Conservation (phyloP, 2,113 vertebrate species). For the Ptilorrhoa leucosticta region DNA sequence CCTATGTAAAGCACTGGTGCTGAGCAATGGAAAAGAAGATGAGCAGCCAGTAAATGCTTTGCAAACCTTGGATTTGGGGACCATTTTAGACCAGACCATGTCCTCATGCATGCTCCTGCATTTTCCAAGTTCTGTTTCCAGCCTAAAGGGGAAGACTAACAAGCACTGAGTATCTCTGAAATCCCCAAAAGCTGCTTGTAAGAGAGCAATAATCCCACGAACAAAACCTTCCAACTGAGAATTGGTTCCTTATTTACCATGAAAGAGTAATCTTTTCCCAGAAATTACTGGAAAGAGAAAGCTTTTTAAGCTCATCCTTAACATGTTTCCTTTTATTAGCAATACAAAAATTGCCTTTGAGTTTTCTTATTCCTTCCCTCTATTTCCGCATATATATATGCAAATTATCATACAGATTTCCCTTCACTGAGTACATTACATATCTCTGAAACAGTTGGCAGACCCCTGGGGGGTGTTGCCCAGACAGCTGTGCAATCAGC, state of each 20-base stretch:
- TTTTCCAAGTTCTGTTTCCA: background rate
- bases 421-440: background rate
- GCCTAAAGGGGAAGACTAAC: background rate
- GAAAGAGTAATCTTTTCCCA: slow-evolving; percentile 18
- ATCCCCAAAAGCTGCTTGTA: background rate
- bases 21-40: background rate
- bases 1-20: background rate
- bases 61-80: background rate
- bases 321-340: slow-evolving; percentile 20
- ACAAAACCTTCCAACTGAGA: background rate
- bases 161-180: background rate
- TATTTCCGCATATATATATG: slow-evolving; percentile 27
- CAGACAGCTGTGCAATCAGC: slow-evolving; percentile 63
- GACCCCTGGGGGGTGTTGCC: slow-evolving; percentile 41
- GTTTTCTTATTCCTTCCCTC: background rate
- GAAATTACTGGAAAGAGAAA: slow-evolving; percentile 41
- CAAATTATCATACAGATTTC: slow-evolving; percentile 49
- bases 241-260: slow-evolving; percentile 30
- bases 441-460: slow-evolving; percentile 63
- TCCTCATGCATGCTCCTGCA: background rate
- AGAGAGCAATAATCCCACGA: background rate
- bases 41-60: background rate
- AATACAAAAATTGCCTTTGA: slow-evolving; percentile 33
- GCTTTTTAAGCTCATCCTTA: slow-evolving; percentile 27
- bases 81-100: background rate